Base-by-base conservation (phyloP, 2,797 vertebrate genomes). In the Syndactyla subalaris region DNA sequence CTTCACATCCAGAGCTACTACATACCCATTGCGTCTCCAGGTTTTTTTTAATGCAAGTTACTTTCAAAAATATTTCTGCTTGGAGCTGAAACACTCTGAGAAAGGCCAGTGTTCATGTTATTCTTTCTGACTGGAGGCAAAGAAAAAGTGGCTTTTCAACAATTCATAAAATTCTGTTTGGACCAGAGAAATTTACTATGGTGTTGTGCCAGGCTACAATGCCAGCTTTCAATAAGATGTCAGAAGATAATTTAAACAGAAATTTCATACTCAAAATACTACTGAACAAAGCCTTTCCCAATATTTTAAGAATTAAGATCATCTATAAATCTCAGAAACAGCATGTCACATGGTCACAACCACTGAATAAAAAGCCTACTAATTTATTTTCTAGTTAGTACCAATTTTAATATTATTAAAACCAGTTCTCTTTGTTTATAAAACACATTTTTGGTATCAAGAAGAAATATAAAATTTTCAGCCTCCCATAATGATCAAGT, bases 141-240 rank as follows among this genome's bases (percentile, higher is more conserved):
- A 91, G 57, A 46, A 95, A 94, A 96, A 92, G 89, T 94, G 92
- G 91, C 91, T 94, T 96, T 95, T 92, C 1, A 5, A 94, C 93
- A 96, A 94, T 92, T 92, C 83, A 90, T 97, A 83, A 93, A 52
- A 95, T 90, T 95, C 91, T 0, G 2, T 84, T 96, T 96, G 95
- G 95, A 92, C 41, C 54, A 58, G 62, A 79, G 51, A 88, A 74
- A 76, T 85, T 85, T 86, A 38, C 45, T 22, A 15, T 59, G 54
- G 24, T 70, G 32, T 54, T 82, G 32, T 92, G 96, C 95, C 96
- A 96, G 79, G 67, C 67, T 74, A 32, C 74, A 88, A 77, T 65
- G 95, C 93, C 96, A 96, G 80, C 77, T 94, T 96, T 93, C 93
- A 90, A 52, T 76, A 95, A 96, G 94, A 96, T 95, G 85, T 94